These are phyloP conservation scores for Dioctria linearis DNA, from an alignment of 2,888 invertebrate genomes.

Conservation along the genomic window DNA sequence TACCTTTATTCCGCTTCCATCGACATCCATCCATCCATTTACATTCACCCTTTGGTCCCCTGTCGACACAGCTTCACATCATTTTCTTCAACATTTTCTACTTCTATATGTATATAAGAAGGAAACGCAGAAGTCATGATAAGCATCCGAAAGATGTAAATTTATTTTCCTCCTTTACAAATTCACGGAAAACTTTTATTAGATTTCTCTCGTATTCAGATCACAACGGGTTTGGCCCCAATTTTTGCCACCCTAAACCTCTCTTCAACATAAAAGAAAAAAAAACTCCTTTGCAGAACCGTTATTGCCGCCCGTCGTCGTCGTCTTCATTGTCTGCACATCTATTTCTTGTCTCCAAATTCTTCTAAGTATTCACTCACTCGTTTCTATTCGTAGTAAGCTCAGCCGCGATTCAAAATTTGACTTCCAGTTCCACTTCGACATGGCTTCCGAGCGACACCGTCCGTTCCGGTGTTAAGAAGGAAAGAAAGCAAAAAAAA, in stretches of 20 bases:
- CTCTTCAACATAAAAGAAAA: not conserved
- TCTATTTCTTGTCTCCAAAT: not conserved
- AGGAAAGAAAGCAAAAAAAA: slow-evolving; percentile 10
- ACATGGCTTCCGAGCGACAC: not conserved
- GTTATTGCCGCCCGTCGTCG: not conserved
- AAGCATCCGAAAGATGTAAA: slow-evolving; percentile 43
- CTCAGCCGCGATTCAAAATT: not conserved
- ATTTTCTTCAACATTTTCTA: slow-evolving; percentile 28
- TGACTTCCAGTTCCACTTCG: not conserved
- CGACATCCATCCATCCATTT: too few species aligned
- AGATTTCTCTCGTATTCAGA: slow-evolving; percentile 53
- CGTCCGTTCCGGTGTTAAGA: slow-evolving; percentile 1
- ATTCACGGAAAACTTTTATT: slow-evolving; percentile 51
- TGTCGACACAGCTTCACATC: slow-evolving; percentile 18
- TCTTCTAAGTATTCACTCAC: not conserved
- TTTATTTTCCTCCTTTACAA: slow-evolving; percentile 50
- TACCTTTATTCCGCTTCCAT: not conserved
- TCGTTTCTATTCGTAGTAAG: not conserved
- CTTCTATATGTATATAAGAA: not conserved
- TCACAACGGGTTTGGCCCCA: slow-evolving; percentile 47
- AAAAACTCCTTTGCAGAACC: not conserved
- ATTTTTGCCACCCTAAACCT: slow-evolving; percentile 39
- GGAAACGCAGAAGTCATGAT: slow-evolving; percentile 50
- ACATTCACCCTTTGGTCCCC: slow-evolving; percentile 38
- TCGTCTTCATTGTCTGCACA: not conserved